A percentile compares a stretch with the other conserved stretches of the same genome.
These are phyloP conservation scores for Gastrophysa polygoni DNA, from an alignment of 2,888 invertebrate genomes.

Conservation along the genomic window DNA sequence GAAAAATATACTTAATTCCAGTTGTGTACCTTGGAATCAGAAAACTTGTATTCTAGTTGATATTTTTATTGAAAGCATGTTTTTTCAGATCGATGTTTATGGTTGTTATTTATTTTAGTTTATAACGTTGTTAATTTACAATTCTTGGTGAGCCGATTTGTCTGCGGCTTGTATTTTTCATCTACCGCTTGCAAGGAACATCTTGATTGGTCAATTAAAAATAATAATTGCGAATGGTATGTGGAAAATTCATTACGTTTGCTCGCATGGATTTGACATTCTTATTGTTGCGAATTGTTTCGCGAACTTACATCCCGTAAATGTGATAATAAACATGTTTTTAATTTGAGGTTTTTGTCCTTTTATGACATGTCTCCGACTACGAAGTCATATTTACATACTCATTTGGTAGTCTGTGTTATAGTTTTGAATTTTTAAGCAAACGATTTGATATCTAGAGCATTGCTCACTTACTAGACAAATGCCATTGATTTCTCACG, in stretches of 20 bases:
- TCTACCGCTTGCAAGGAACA: slow-evolving; percentile 27
- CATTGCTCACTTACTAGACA: slow-evolving; percentile 25
- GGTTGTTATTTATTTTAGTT: slow-evolving; percentile 53
- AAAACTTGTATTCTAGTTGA: slow-evolving; percentile 36
- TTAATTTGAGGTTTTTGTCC: slow-evolving; percentile 51
- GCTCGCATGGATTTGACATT: slow-evolving; percentile 33
- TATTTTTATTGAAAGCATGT: slow-evolving; percentile 52
- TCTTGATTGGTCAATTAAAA: slow-evolving; percentile 29
- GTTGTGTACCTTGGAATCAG: slow-evolving; percentile 46
- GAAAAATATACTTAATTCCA: slow-evolving; percentile 30
- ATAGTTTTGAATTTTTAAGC: slow-evolving; percentile 24
- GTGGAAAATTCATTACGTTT: slow-evolving; percentile 38
- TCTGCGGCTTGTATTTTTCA: slow-evolving; percentile 38
- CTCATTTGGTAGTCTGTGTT: slow-evolving; percentile 31
- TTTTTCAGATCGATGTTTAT: slow-evolving; percentile 54
- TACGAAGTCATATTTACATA: slow-evolving; percentile 38
- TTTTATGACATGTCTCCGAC: slow-evolving; percentile 44
- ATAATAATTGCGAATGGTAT: slow-evolving; percentile 29
- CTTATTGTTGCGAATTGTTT: slow-evolving; percentile 31
- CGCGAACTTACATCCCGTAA: slow-evolving; percentile 47
- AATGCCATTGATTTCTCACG: slow-evolving; percentile 41
- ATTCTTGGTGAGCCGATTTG: slow-evolving; percentile 40
- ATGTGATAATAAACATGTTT: slow-evolving; percentile 59
- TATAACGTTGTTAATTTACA: slow-evolving; percentile 50
- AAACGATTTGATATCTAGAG: slow-evolving; percentile 21